Evolutionary conservation across 2,797 vertebrate genomes (phyloP), one percentile per base, ranked within the genome.

Genomic region (Gila robusta): DNA sequence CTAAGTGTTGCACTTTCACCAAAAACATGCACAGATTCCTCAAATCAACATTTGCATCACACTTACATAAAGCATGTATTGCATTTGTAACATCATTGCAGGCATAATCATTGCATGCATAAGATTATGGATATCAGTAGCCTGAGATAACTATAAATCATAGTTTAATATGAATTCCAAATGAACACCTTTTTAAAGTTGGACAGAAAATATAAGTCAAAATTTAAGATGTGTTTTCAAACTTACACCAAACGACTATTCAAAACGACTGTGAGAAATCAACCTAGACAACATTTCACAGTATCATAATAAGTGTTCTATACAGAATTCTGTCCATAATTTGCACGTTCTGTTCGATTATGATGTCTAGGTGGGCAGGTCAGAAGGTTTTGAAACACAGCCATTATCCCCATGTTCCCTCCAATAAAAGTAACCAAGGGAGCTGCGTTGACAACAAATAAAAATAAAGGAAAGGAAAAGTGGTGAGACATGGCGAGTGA

Each of bases 401-500:
- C 83, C 64, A 79, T 70, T 41, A 70, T 17, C 64, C 74, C n/a
- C 66, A 47, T 41, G 66, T 79, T 79, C 74, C 76, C 76, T 85
- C 76, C 66, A 85, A 79, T 70, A 59, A 85, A 84, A 77, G 44
- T 77, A 83, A 14, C 26, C 17, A 37, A 41, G 6, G 6, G 10
- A 78, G 52, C 3, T 82, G 47, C 62, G 47, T 54, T 70, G 37
- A 39, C 14, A 74, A 59, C 54, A 72, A 47, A 62, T 44, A 66
- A 21, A 47, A 56, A 82, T 19, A 28, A 59, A 72, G 21, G 12
- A 49, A 82, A 39, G 1, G 5, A 56, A 56, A 19, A 26, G 14
- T 12, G 28, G 32, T 39, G 14, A n/a, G 37, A 14, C 47, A 3
- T 4, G 21, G 21, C 23, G 12, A 70, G 26, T 28, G 79, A 54